Conservation (phyloP, 1,140 invertebrate genomes). For the Belonocnema kinseyi region DNA sequence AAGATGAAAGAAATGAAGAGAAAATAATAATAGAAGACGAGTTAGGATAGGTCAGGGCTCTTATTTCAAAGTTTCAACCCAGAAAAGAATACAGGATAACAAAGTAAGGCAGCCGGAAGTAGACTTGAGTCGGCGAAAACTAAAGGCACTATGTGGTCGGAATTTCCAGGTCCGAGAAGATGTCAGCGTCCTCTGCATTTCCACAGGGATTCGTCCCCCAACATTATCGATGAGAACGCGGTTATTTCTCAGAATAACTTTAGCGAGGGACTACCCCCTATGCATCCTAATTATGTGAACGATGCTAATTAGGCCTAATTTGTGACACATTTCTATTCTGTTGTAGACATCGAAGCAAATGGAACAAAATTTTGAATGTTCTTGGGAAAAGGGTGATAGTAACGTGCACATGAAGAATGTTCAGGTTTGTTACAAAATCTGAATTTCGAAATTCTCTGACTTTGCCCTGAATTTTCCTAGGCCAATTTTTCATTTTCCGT, state of each 20-base stretch:
- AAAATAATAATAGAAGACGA: neutral
- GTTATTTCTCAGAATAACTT: conserved; percentile 1
- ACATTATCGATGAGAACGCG: conserved; percentile 18
- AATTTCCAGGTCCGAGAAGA: conserved; percentile 11
- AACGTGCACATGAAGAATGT: too few species aligned
- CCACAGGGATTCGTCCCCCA: neutral
- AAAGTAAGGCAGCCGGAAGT: neutral
- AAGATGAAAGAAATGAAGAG: neutral
- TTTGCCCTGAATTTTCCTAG: too few species aligned
- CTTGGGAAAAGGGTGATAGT: too few species aligned
- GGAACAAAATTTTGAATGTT: too few species aligned
- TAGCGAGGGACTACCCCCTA: conserved; percentile 9
- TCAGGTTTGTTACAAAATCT: too few species aligned
- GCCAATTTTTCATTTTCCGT: too few species aligned
- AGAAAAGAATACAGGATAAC: neutral
- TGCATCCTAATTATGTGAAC: conserved; percentile 10
- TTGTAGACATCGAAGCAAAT: too few species aligned
- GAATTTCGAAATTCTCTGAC: too few species aligned
- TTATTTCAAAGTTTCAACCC: neutral
- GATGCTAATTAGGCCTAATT: neutral
- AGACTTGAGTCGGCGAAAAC: conserved; percentile 24
- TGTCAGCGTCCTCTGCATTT: conserved; percentile 7
- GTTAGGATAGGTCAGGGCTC: neutral
- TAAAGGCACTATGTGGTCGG: conserved; percentile 20
- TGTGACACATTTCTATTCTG: too few species aligned